Conservation (phyloP, 2,888 invertebrate species). For the Rotaria magnacalcarata region DNA sequence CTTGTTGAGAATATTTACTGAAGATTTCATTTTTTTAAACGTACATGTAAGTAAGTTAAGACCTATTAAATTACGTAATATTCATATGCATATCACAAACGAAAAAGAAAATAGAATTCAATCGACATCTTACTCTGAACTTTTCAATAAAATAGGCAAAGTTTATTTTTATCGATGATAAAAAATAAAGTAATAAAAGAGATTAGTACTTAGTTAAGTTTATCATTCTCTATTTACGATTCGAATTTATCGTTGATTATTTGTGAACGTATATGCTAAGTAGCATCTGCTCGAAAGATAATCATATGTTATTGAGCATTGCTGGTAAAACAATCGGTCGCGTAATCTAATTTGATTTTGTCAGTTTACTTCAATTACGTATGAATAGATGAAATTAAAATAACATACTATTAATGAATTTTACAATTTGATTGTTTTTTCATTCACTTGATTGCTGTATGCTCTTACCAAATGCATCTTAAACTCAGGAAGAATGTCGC, state of each 20-base stretch:
- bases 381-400: background rate
- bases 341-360: background rate
- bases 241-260: background rate
- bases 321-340: background rate
- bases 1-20: background rate
- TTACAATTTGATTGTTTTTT: background rate
- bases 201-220: background rate
- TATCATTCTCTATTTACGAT: background rate
- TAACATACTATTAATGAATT: background rate
- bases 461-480: background rate
- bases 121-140: background rate
- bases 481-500: background rate
- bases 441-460: background rate
- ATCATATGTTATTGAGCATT: no score
- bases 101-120: background rate
- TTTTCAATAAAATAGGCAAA: background rate
- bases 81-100: background rate
- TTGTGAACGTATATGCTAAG: no score
- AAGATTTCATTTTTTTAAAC: background rate
- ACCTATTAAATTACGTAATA: background rate
- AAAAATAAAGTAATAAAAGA: slow-evolving; percentile 1
- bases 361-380: background rate
- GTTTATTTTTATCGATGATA: background rate
- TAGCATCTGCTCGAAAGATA: no score
- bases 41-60: background rate